A percentile compares a stretch with the other conserved stretches of the same genome.
Conservation (phyloP, 2,113 vertebrate species). For the Nothoprocta pentlandii region DNA sequence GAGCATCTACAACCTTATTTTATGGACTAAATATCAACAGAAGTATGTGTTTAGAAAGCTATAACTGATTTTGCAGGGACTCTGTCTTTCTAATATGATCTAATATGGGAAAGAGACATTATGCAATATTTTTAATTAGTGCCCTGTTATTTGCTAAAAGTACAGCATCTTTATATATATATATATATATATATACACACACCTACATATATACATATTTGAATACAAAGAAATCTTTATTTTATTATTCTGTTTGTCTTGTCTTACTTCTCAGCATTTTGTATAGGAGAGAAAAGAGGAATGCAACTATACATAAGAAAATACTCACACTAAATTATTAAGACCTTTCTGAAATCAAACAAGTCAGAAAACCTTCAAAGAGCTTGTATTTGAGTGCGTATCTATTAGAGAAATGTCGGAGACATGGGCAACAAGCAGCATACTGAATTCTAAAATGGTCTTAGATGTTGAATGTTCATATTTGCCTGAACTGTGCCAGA, state of each 20-base stretch:
- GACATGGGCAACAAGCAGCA: not conserved
- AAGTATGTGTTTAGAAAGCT: not conserved
- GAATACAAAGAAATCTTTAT: not conserved
- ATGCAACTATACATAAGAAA: not conserved
- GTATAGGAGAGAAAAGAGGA: not conserved
- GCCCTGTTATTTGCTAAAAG: not conserved
- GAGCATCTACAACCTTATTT: not conserved
- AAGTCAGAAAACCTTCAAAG: not conserved
- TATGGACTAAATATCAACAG: not conserved
- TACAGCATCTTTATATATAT: not conserved
- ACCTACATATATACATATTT: not conserved
- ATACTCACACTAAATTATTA: not conserved
- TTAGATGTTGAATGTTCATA: not conserved
- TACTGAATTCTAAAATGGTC: conserved; percentile 11
- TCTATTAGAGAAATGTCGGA: not conserved
- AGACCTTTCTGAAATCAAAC: not conserved
- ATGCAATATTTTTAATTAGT: not conserved
- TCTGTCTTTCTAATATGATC: not conserved
- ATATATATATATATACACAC: no score
- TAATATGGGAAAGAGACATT: rapidly evolving
- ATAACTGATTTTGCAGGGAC: not conserved
- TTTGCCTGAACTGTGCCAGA: not conserved
- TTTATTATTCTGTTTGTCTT: not conserved
- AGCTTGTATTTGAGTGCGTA: not conserved
- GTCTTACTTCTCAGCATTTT: not conserved